Evolutionary conservation across 2,797 vertebrate genomes (phyloP).

Genomic region (Columba guinea): DNA sequence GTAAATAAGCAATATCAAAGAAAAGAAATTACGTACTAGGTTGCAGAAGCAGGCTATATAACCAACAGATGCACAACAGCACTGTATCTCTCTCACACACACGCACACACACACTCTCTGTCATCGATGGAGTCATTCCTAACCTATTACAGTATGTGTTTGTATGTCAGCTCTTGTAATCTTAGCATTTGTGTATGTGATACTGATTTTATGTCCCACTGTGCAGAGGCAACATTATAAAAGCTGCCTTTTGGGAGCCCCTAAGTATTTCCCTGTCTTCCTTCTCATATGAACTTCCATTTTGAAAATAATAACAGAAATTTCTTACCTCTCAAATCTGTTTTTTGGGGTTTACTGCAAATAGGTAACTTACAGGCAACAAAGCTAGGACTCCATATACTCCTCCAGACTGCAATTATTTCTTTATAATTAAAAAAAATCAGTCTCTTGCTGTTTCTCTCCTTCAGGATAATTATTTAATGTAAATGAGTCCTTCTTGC

Average conservation of each 20-base stretch:
- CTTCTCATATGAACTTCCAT: background rate
- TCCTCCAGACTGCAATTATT: conserved; percentile 54
- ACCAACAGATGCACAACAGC: accelerated
- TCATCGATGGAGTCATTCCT: background rate
- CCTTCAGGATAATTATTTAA: conserved; percentile 71
- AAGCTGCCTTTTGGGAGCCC: background rate
- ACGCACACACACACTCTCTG: background rate
- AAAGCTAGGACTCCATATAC: conserved; percentile 7
- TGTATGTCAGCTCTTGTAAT: conserved; percentile 35
- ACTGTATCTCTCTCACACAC: background rate
- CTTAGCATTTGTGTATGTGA: background rate
- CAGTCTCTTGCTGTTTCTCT: conserved; percentile 48
- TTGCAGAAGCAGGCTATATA: background rate
- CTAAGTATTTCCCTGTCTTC: background rate
- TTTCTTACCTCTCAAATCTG: background rate
- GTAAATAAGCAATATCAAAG: background rate
- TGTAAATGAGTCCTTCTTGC: conserved; percentile 69
- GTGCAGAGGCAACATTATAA: background rate
- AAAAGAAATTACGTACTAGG: background rate
- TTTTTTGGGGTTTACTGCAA: background rate
- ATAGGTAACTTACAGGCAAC: conserved; percentile 25
- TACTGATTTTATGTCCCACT: background rate
- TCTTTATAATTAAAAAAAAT: conserved; percentile 70
- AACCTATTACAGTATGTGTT: conserved; percentile 43
- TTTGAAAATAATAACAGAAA: conserved; percentile 2